Evolutionary conservation across 2,113 vertebrate species (phyloP), one percentile per base, ranked within the genome.

Genomic region (Garra rufa): DNA sequence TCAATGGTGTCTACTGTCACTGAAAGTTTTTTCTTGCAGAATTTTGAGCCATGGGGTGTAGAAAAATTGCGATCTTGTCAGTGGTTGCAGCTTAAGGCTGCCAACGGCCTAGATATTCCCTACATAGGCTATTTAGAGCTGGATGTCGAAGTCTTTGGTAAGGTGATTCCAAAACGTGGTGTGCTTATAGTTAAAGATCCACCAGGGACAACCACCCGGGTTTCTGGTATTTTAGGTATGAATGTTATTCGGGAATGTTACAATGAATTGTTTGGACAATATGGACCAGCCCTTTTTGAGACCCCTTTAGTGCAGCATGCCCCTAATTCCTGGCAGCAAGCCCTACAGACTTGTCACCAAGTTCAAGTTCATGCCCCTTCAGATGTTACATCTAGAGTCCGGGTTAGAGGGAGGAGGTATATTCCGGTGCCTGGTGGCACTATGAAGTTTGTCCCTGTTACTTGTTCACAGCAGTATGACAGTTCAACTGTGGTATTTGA

Each of bases 141-240:
- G 34, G 67, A 70, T 19, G 34, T 70, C 0, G n/a, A 70, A 9
- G 8, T 70, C 3, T 70, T 21, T 24, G 67, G 67, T 21, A 34
- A 70, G 3, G 30, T 70, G 8, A 38, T 70, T 41, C 67, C 48
- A 0, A 4, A 10, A 14, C 13, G 67, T 9, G 85, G 83, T 0
- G 50, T 89, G 3, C 34, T 89, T 0, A 21, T 88, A 0, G 84
- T 89, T 0, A 82, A 52, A 14, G 85, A 88, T 34, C 28, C 83
- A 0, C 48, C n/a, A 3, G 17, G 7, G 17, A 24, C 1, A 8
- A 1, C 21, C 13, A 5, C 28, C 1, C 9, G 8, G 28, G 38
- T 14, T 0, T 65, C 76, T 26, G 83, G 85, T 28, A 43, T 89
- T 3, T 14, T 87, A 38, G 88, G 88, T 2, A 85, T 89, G 83